These are phyloP conservation scores for Anastrepha obliqua DNA, from an alignment of 1,140 invertebrate species.

Conservation along the genomic window DNA sequence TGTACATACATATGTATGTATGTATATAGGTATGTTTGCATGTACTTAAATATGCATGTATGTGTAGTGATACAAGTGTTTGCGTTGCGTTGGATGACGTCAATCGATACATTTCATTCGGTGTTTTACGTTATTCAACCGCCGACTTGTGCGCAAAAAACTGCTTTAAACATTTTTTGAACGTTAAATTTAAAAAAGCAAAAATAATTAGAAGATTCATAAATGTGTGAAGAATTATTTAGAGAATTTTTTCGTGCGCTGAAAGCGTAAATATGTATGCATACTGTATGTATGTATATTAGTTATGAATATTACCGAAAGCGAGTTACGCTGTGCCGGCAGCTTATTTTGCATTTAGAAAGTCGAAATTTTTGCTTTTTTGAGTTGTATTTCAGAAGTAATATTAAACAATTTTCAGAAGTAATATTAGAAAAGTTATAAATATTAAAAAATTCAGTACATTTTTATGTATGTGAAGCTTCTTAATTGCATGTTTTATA, in stretches of 20 bases:
- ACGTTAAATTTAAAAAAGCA: slow-evolving; percentile 46
- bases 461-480: too few species aligned
- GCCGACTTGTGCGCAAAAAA: not conserved
- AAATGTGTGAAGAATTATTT: not conserved
- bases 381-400: too few species aligned
- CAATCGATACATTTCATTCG: slow-evolving; percentile 12
- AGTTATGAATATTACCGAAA: too few species aligned
- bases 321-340: too few species aligned
- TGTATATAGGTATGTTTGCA: not conserved
- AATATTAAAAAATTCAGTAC: too few species aligned
- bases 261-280: too few species aligned
- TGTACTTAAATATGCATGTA: not conserved
- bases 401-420: too few species aligned
- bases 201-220: not conserved
- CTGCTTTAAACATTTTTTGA: not conserved
- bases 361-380: too few species aligned
- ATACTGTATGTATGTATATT: too few species aligned
- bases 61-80: slow-evolving; percentile 5
- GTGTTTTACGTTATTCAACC: not conserved
- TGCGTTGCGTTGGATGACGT: slow-evolving; percentile 34
- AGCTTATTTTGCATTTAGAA: too few species aligned
- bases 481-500: too few species aligned
- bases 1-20: not conserved
- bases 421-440: too few species aligned
- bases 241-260: not conserved